These are phyloP conservation scores for Gnathonemus longibarbis DNA, from an alignment of 2,113 vertebrate species.

Conservation along the genomic window DNA sequence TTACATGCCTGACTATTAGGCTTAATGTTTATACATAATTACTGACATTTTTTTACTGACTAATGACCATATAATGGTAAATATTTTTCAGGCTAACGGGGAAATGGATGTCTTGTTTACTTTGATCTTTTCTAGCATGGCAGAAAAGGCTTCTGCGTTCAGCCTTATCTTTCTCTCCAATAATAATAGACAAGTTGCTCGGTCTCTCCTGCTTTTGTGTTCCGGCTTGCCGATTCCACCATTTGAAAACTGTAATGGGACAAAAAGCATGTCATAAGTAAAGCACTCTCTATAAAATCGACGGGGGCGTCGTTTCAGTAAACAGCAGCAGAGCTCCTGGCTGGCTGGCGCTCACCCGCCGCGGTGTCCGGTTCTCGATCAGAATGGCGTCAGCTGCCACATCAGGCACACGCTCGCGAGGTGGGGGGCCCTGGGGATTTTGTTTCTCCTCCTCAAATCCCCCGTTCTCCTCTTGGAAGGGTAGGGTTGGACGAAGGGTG, in stretches of 20 bases:
- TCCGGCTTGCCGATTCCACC: neutral
- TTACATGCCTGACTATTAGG: neutral
- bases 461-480: neutral
- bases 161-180: neutral
- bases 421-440: neutral
- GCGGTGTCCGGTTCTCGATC: neutral
- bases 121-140: neutral
- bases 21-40: constrained; percentile 15
- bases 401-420: neutral
- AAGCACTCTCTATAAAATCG: neutral
- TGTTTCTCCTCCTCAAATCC: neutral
- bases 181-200: neutral
- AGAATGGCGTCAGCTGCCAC: neutral
- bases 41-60: neutral
- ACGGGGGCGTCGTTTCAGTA: neutral
- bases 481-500: neutral
- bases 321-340: neutral
- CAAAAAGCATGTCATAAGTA: neutral
- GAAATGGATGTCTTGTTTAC: constrained; percentile 4
- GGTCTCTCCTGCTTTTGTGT: neutral
- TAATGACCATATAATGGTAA: constrained; percentile 14
- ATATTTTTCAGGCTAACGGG: constrained; percentile 8
- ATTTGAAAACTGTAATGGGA: neutral
- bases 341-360: neutral
- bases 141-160: neutral